A percentile compares a stretch with the other conserved stretches of the same genome.
Evolutionary conservation across 2,113 vertebrate species (phyloP).

Genomic region (Gymnogyps californianus): DNA sequence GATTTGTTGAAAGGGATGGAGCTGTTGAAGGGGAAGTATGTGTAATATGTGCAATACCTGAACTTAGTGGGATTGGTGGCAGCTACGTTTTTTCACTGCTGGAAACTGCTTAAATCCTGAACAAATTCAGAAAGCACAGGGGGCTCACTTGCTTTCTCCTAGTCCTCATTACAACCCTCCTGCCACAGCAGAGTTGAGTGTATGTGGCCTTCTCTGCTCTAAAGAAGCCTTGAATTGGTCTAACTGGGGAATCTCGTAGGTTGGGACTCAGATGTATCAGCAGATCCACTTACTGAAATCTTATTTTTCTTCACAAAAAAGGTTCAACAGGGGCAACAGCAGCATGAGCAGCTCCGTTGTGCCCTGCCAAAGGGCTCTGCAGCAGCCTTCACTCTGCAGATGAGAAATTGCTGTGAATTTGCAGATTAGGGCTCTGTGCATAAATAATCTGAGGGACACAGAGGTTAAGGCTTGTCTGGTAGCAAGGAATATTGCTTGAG

Average conservation of each 20-base stretch:
- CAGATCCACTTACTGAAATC: neutral
- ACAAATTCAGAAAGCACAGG: neutral
- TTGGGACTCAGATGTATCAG: neutral
- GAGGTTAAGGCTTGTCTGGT: neutral
- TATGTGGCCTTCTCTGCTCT: neutral
- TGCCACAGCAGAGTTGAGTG: neutral
- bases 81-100: neutral
- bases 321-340: neutral
- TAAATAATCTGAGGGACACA: neutral
- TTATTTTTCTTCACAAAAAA: neutral
- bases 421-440: neutral
- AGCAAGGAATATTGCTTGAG: neutral
- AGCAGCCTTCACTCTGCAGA: neutral
- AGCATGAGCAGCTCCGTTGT: neutral
- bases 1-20: conserved; percentile 22
- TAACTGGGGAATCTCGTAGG: neutral
- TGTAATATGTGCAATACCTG: neutral
- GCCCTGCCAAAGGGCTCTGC: neutral
- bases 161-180: neutral
- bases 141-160: neutral
- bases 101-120: neutral
- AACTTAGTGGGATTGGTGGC: neutral
- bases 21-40: neutral
- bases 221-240: neutral
- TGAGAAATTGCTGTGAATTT: neutral